Evolutionary conservation across 2,113 vertebrate genomes (phyloP).

Genomic region (Fregetta grallaria): DNA sequence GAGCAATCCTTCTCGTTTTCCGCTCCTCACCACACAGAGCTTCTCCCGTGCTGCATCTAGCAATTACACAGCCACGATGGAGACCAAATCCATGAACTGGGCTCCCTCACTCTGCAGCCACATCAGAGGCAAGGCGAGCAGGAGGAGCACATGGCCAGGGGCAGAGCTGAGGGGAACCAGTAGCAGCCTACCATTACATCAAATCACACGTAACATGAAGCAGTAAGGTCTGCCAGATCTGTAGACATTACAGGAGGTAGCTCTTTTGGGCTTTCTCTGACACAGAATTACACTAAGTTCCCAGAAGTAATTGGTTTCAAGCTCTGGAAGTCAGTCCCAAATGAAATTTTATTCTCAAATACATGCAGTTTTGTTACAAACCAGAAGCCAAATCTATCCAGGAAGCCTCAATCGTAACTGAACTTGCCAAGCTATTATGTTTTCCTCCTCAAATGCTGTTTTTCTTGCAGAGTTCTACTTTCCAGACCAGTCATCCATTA

Average conservation of each 20-base stretch:
- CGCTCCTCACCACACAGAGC: not conserved
- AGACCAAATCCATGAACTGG: not conserved
- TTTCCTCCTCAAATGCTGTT: not conserved
- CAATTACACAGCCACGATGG: rapidly evolving
- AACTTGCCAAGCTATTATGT: not conserved
- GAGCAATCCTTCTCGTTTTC: not conserved
- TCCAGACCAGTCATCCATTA: not conserved
- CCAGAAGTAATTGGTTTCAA: not conserved
- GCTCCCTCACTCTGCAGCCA: not conserved
- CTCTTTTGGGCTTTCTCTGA: not conserved
- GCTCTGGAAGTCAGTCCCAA: not conserved
- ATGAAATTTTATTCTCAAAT: not conserved
- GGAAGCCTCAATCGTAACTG: not conserved
- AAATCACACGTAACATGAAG: not conserved
- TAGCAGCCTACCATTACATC: not conserved
- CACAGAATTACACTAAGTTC: not conserved
- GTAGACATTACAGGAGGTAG: not conserved
- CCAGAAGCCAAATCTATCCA: not conserved
- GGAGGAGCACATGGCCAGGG: rapidly evolving
- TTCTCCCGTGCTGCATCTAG: not conserved
- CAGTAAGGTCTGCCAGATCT: not conserved
- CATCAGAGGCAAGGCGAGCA: rapidly evolving
- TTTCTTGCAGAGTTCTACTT: not conserved
- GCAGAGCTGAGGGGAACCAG: not conserved
- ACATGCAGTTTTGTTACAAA: not conserved